Base-by-base conservation (phyloP, 2,888 invertebrate genomes). In the Esperia sulphurella region DNA sequence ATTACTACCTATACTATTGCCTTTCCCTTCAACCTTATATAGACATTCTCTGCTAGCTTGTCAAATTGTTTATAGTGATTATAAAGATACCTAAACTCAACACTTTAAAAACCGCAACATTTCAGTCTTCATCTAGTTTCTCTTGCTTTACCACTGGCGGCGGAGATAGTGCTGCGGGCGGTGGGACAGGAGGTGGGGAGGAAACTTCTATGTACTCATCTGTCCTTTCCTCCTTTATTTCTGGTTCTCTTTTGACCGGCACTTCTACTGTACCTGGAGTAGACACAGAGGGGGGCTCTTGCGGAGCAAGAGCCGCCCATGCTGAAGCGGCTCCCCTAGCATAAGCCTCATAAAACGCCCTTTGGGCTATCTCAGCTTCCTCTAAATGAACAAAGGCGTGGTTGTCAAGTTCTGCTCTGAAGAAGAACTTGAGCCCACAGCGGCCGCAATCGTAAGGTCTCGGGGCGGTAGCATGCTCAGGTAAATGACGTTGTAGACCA, bases 341-440 rank as follows among this genome's bases (percentile, higher is more conserved):
- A 44, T 87, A 88, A 0, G 89, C 88, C 46, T 88, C 87, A 44
- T 88, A 89, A 49, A 89, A 89, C 9, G 85, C 89, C 49, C 89
- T 71, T 53, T 88, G 89, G 3, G 89, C 87, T 45, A 90, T 75
- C 59, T 89, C 88, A 0, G 87, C 88, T 54, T 92, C 92, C 54
- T 90, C 90, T 3, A 90, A 63, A 57, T 92, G 92, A 10, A 91
- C 90, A 44, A 92, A 91, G 8, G 92, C 90, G 74, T 98, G 98
- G 74, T 98, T 97, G 63, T 97, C 96, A 3, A 98, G 82, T 74
- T 98, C 97, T 0, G 97, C 95, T 31, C 96, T 92, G 88, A 98
- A 98, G 86, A 96, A 97, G 84, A 96, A 98, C 61, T 95, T 95
- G 55, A 95, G 92, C 0, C 93, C 93, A 72, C 98, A 98, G 12